Evolutionary conservation across 2,888 invertebrate species (phyloP).

Genomic region (Ophioninae sp.): DNA sequence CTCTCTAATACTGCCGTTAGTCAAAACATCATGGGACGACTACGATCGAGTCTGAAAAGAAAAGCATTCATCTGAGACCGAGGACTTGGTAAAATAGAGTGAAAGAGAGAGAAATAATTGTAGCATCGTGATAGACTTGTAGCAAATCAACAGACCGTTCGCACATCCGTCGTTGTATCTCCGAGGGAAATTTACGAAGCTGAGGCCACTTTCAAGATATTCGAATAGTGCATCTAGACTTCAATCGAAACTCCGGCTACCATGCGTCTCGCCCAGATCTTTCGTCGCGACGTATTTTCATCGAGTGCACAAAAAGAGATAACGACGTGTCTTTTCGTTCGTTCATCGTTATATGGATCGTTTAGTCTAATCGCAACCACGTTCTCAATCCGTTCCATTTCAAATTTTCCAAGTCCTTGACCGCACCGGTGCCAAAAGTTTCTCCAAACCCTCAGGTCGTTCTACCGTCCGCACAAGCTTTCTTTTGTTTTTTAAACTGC

Average conservation of each 20-base stretch:
- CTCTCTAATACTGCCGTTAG: slow-evolving; percentile 29
- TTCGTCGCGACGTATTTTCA: slow-evolving; percentile 28
- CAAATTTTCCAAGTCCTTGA: slow-evolving; percentile 63
- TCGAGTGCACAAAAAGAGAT: slow-evolving; percentile 34
- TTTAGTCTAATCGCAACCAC: slow-evolving; percentile 45
- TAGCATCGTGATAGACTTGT: slow-evolving; percentile 2
- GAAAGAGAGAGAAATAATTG: not conserved
- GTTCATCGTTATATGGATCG: slow-evolving; percentile 11
- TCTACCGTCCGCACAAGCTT: slow-evolving; percentile 23
- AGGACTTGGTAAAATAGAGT: not conserved
- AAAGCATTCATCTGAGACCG: slow-evolving; percentile 39
- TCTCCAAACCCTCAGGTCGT: slow-evolving; percentile 38
- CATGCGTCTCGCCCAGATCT: slow-evolving; percentile 30
- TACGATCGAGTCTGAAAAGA: slow-evolving; percentile 52
- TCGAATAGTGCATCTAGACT: not conserved
- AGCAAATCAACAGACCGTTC: slow-evolving; percentile 49
- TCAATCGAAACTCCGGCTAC: not conserved
- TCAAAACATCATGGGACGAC: slow-evolving; percentile 45
- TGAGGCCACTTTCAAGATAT: slow-evolving; percentile 6
- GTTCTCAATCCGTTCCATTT: slow-evolving; percentile 56
- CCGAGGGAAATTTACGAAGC: slow-evolving; percentile 43
- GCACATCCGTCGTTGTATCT: slow-evolving; percentile 18
- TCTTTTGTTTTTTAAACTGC: slow-evolving; percentile 18
- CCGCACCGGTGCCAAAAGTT: slow-evolving; percentile 53
- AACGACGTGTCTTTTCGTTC: slow-evolving; percentile 20